Evolutionary conservation across 2,888 invertebrate genomes (phyloP), one percentile per base, ranked within the genome.

Genomic region (Deilephila elpenor): DNA sequence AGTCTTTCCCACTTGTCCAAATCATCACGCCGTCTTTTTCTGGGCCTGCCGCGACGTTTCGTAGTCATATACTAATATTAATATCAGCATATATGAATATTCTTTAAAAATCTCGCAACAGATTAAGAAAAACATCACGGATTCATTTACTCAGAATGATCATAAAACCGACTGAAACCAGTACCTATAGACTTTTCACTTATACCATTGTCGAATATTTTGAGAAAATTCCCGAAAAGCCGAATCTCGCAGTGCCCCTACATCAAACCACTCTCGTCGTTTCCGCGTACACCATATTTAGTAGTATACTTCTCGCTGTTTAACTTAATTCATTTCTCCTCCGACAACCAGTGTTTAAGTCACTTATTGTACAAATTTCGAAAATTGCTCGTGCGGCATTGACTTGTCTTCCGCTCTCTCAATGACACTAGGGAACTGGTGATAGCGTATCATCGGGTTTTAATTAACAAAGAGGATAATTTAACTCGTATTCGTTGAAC

Each of bases 321-420:
- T 64, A 44, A n/a, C 20, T 44, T 51, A 51, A 56, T 56, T 51
- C 25, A 67, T 25, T 51, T 51, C 51, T 56, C 53, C 53, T 53
- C 56, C 56, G 17, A 6, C 56, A 56, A 6, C 56, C n/a, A 6
- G 44, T 44, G 67, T 67, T 67, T 17, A 67, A 67, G 25, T 67
- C 44, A 17, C 44, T 3, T 44, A 14, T 67, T 67, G 56, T n/a
- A 51, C 37, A 37, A 44, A 67, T 44, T 20, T 25, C 37, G 64
- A 14, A 19, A 51, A 67, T 67, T 67, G 51, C 25, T 3, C 51
- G 67, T 14, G 67, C 44, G 67, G 25, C 67, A 67, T 67, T 67
- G 67, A 25, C 14, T 51, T 51, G 44, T 64, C 44, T 67, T 67
- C 67, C 67, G 67, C 44, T 14, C 67, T 67, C 17, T 25, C 67